phyloP scores from a whole-genome alignment of 1,140 invertebrate genomes.

The Steinernema khuongi region DNA sequence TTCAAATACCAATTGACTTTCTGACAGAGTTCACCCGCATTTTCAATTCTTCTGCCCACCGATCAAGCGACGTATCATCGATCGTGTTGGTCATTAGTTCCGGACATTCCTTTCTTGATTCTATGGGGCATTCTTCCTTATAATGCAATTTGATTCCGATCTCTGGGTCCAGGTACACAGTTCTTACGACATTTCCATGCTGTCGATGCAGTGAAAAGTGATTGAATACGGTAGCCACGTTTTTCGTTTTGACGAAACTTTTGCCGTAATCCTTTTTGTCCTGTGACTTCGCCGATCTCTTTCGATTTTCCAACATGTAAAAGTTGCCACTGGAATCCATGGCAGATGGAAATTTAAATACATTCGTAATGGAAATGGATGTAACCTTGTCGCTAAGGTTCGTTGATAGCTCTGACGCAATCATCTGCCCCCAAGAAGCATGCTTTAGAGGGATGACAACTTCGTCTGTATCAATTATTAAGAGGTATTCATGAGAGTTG shows the following conservation, averaged over 20 bases:
- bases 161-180: constrained; percentile 67
- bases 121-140: constrained; percentile 74
- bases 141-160: constrained; percentile 88
- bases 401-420: constrained; percentile 62
- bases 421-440: constrained; percentile 72
- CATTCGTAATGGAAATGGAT: constrained; percentile 67
- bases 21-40: constrained; percentile 25
- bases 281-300: constrained; percentile 59
- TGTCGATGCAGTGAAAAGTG: constrained; percentile 74
- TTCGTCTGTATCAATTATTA: constrained; percentile 84
- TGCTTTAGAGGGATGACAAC: constrained; percentile 82
- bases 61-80: constrained; percentile 39
- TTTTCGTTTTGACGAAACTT: constrained; percentile 69
- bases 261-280: constrained; percentile 62
- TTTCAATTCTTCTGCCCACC: constrained; percentile 25
- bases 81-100: constrained; percentile 27
- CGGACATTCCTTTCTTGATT: constrained; percentile 41
- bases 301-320: constrained; percentile 49
- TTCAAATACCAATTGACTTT: constrained; percentile 20
- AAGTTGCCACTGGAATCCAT: constrained; percentile 32
- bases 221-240: constrained; percentile 88
- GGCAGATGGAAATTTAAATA: constrained; percentile 65
- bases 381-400: constrained; percentile 60
- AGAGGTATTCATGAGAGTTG: constrained; percentile 75
- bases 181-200: constrained; percentile 63